phyloP scores from a whole-genome alignment of 2,888 invertebrate genomes.

The Drosophila antonietae region DNA sequence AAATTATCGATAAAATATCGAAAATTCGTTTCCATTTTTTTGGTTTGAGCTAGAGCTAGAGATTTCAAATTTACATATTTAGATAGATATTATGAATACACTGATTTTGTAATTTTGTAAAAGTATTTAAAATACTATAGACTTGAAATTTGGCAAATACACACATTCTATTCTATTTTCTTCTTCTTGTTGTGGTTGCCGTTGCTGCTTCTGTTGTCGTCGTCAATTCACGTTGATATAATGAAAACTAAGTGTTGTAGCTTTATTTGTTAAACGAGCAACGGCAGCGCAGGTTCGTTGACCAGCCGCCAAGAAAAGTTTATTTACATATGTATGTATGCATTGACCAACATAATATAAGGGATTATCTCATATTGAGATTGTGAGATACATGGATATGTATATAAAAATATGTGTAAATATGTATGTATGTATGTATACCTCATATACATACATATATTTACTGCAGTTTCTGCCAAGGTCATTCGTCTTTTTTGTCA shows the following conservation, averaged over 20 bases:
- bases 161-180: background rate
- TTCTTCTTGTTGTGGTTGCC: background rate
- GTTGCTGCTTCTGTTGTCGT: conserved; percentile 30
- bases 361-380: background rate
- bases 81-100: no score
- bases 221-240: conserved; percentile 59
- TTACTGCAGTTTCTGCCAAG: conserved; percentile 37
- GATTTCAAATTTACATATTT: no score
- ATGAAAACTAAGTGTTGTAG: conserved; percentile 65
- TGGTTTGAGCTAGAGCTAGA: no score
- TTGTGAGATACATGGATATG: background rate
- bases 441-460: background rate
- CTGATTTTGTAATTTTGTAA: no score
- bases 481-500: conserved; percentile 47
- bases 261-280: conserved; percentile 52
- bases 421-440: background rate
- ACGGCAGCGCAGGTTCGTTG: conserved; percentile 56
- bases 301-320: conserved; percentile 42
- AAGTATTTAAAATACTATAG: no score
- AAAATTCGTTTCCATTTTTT: no score
- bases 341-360: background rate
- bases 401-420: no score
- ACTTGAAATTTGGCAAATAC: no score
- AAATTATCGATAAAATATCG: no score
- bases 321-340: no score